Base-by-base conservation (phyloP, 2,797 vertebrate species). In the Chiroxiphia lanceolata region DNA sequence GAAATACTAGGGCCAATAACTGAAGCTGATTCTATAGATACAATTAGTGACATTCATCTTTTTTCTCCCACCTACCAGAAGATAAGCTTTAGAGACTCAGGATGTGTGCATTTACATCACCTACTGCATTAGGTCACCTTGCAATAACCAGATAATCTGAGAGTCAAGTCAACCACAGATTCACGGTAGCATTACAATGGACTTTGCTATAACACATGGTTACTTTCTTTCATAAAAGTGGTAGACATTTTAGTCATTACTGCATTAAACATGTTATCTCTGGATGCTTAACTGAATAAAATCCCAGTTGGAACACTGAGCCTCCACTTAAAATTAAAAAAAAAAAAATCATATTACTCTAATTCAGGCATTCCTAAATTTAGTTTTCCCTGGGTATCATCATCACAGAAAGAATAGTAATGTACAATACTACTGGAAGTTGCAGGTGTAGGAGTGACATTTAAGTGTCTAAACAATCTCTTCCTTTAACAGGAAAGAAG, bases 401-500 rank as follows among this genome's bases (percentile, higher is more conserved):
- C 27, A 77, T 42, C 54, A 68, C 33, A 74, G 89, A 94, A 67
- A 48, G 38, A 90, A 69, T 8, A 89, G 33, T 40, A 80, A 87
- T 18, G 57, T 64, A 74, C 40, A 94, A 81, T 31, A 60, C 23
- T 83, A 91, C 74, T 77, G 68, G 79, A 93, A 96, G 64, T 56
- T 38, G 79, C 82, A 94, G 84, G 93, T 83, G 93, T 83, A 80
- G 53, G 9, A 87, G 45, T 60, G 76, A 71, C 64, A 63, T 82
- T 93, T 79, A 83, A 33, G 60, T 85, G 48, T 53, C 79, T 78
- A 89, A 94, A 93, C 78, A 89, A 89, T 14, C 11, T 92, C 68
- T 89, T 92, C 71, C 68, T 96, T 78, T 60, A 67, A 89, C 68
- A 89, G 84, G 82, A 89, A 92, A 70, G 31, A 76, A 48, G 78